Evolutionary conservation across 2,888 invertebrate species (phyloP).

Genomic region (Eulithis testata): DNA sequence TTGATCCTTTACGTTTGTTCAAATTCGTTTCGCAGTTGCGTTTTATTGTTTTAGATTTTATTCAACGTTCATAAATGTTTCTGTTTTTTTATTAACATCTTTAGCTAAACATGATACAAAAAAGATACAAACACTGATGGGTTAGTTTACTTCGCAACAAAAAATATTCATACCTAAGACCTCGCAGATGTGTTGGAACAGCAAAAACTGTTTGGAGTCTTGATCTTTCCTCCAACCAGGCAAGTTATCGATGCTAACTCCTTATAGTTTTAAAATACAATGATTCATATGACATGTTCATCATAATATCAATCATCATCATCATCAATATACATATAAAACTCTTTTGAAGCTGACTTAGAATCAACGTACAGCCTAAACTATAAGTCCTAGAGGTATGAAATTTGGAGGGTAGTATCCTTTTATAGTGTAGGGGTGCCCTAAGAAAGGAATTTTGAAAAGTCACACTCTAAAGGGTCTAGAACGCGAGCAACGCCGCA

Average conservation of each 20-base stretch:
- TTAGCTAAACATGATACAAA: not conserved
- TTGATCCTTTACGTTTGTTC: not conserved
- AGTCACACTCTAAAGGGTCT: no score
- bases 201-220: slow-evolving; percentile 62
- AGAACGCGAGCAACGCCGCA: no score
- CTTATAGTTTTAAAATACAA: no score
- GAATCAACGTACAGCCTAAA: no score
- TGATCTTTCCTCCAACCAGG: slow-evolving; percentile 48
- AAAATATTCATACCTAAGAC: slow-evolving; percentile 59
- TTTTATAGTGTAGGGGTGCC: no score
- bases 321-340: no score
- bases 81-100: not conserved
- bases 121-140: slow-evolving; percentile 51
- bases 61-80: slow-evolving; percentile 1
- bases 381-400: no score
- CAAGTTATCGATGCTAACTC: not conserved
- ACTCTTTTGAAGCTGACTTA: no score
- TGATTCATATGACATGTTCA: no score
- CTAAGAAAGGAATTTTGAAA: no score
- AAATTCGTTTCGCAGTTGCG: slow-evolving; percentile 9
- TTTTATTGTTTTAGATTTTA: slow-evolving; percentile 11
- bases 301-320: no score
- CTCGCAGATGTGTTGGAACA: slow-evolving; percentile 71
- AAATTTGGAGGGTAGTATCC: no score
- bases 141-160: slow-evolving; percentile 54